phyloP scores from a whole-genome alignment of 2,888 invertebrate species.

The Julus scandinavius region DNA sequence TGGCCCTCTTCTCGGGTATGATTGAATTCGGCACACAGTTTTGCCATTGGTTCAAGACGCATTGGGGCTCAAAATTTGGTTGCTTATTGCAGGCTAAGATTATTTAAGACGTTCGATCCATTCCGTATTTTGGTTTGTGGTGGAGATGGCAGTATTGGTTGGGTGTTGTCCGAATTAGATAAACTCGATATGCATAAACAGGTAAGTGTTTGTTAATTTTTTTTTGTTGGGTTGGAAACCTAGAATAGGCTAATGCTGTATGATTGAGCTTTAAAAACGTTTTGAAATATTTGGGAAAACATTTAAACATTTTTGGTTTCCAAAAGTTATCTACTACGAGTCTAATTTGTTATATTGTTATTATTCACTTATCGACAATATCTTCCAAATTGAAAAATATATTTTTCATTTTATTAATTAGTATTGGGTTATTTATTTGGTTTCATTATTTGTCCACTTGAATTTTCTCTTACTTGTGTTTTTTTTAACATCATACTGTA shows the following conservation, averaged over 20 bases:
- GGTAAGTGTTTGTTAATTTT: constrained; percentile 72
- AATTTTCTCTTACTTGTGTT: background rate
- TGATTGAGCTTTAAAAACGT: too few species aligned
- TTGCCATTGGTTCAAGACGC: background rate
- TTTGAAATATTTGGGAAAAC: too few species aligned
- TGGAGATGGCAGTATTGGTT: constrained; percentile 97
- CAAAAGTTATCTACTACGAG: too few species aligned
- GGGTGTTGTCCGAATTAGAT: constrained; percentile 97
- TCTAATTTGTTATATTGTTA: too few species aligned
- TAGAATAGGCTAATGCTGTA: background rate
- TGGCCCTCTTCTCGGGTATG: constrained; percentile 82
- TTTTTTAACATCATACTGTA: constrained; percentile 70
- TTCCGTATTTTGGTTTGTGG: constrained; percentile 96
- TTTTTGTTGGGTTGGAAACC: constrained; percentile 32
- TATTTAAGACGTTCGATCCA: constrained; percentile 95
- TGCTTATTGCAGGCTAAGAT: constrained; percentile 72
- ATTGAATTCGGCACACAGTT: background rate
- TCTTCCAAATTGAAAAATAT: too few species aligned
- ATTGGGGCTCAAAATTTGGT: constrained; percentile 57
- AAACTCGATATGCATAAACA: constrained; percentile 85
- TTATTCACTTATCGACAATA: too few species aligned
- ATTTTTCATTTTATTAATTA: too few species aligned
- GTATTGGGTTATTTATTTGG: too few species aligned
- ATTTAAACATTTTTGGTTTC: too few species aligned
- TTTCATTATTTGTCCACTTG: too few species aligned